These are phyloP conservation scores for Epinotia bilunana DNA, from an alignment of 2,888 invertebrate genomes.

Conservation along the genomic window DNA sequence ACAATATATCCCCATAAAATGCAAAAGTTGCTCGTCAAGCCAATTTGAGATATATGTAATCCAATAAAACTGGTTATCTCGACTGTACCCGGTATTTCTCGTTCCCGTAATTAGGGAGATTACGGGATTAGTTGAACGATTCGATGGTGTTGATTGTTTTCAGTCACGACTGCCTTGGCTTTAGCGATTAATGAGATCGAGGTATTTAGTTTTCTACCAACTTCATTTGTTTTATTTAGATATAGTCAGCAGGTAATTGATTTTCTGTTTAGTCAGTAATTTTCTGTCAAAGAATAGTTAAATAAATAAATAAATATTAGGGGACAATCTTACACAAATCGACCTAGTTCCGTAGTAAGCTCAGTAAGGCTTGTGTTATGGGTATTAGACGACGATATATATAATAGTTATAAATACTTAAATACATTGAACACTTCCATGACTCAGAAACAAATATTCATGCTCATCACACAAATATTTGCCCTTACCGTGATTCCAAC, in stretches of 20 bases:
- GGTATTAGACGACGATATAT: too few species aligned
- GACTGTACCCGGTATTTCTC: conserved; percentile 10
- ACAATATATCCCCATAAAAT: not conserved
- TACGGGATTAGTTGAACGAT: conserved; percentile 22
- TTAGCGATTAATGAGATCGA: not conserved
- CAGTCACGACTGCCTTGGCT: not conserved
- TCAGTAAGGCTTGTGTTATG: too few species aligned
- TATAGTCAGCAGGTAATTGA: not conserved
- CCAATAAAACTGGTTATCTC: conserved; percentile 23
- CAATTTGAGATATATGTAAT: conserved; percentile 7
- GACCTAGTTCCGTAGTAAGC: too few species aligned
- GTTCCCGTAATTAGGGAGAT: conserved; percentile 12
- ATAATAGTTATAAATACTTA: too few species aligned
- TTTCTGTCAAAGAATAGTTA: not conserved
- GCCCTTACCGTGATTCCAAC: too few species aligned
- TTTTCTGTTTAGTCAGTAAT: not conserved
- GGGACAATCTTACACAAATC: too few species aligned
- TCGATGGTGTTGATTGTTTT: conserved; percentile 23
- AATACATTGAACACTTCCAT: too few species aligned
- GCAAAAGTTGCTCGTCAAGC: conserved; percentile 2
- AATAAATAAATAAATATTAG: too few species aligned
- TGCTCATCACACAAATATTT: too few species aligned
- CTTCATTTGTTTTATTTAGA: not conserved
- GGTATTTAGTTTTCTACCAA: not conserved
- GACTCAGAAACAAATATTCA: too few species aligned